Conservation (phyloP, 2,888 invertebrate genomes). For the Muschampia plurimacula region DNA sequence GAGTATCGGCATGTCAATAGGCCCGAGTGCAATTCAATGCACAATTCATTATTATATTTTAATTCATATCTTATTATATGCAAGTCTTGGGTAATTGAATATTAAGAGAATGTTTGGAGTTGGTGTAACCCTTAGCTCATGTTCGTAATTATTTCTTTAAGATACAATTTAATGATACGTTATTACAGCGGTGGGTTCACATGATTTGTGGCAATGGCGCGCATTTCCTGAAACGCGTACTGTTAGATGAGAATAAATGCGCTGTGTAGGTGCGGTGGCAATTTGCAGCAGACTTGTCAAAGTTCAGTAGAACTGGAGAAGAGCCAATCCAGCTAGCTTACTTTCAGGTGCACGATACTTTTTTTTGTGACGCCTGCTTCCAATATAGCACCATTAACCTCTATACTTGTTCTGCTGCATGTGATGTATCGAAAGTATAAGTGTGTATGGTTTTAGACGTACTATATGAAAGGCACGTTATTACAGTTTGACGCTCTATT, state of each 20-base stretch:
- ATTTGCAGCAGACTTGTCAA: constrained; percentile 74
- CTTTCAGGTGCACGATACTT: constrained; percentile 72
- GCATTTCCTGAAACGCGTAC: constrained; percentile 14
- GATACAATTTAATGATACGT: background rate
- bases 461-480: background rate
- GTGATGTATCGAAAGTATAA: background rate
- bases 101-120: too few species aligned
- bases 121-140: too few species aligned
- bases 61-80: constrained; percentile 63
- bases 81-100: constrained; percentile 52
- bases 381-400: constrained; percentile 37
- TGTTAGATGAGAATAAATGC: constrained; percentile 12
- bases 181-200: background rate
- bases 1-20: constrained; percentile 27
- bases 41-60: constrained; percentile 59
- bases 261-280: constrained; percentile 50
- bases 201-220: background rate
- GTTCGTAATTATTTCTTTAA: background rate
- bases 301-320: constrained; percentile 82
- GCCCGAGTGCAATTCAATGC: constrained; percentile 56
- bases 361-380: constrained; percentile 35
- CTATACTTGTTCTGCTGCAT: background rate
- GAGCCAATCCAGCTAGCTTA: constrained; percentile 76
- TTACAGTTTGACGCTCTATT: background rate
- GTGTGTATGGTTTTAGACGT: background rate